A percentile compares a stretch with the other conserved stretches of the same genome.
Conservation (phyloP, 2,888 invertebrate species). For the Callyntrura guangdongensis region DNA sequence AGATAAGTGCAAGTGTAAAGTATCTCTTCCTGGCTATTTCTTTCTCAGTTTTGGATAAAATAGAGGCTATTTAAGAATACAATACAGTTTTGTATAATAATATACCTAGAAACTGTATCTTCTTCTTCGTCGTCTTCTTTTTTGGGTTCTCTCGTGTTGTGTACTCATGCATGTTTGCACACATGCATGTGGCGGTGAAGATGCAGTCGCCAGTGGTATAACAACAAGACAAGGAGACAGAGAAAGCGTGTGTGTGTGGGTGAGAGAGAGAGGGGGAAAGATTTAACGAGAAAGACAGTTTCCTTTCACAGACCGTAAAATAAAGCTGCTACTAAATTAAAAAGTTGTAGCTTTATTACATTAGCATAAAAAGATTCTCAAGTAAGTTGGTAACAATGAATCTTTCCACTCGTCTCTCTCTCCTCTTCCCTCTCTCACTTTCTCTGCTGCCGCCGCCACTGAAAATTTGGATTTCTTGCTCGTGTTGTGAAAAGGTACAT, state of each 20-base stretch:
- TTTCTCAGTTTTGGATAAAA: background rate
- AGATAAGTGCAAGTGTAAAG: conserved; percentile 53
- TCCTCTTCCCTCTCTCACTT: conserved; percentile 6
- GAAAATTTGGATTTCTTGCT: background rate
- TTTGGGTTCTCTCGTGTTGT: no score
- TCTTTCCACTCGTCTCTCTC: conserved; percentile 47
- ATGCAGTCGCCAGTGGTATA: no score
- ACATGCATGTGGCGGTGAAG: background rate
- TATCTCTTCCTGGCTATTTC: conserved; percentile 38
- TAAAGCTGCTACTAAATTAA: conserved; percentile 79
- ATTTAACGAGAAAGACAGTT: conserved; percentile 64
- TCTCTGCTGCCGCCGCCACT: background rate
- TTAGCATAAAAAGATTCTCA: conserved; percentile 80
- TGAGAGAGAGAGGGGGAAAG: background rate
- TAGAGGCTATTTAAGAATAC: no score
- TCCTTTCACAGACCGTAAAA: conserved; percentile 74
- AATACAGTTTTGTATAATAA: no score
- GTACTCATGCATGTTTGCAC: no score
- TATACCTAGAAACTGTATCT: background rate
- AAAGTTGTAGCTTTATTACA: conserved; percentile 81
- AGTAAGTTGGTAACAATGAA: conserved; percentile 80
- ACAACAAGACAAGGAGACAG: background rate
- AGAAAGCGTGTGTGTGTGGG: no score
- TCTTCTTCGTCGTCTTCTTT: no score
- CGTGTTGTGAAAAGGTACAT: no score